Base-by-base conservation (phyloP, 37 sponge, comb jelly and placozoan species). In the Halisarca cf. caerulea region DNA sequence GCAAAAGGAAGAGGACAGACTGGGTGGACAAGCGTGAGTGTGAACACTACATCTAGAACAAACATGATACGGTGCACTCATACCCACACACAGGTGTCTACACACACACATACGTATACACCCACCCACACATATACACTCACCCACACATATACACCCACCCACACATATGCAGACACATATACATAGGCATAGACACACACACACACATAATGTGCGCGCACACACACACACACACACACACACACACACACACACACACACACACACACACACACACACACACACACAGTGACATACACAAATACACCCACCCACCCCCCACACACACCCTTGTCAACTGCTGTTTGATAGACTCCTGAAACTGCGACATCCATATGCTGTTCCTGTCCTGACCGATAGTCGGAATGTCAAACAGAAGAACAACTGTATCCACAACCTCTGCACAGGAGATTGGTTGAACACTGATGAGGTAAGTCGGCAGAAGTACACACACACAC, bases 271-370 rank as follows among this genome's bases (percentile, higher is more conserved):
- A 7, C 4, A 23, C 5, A 62, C 6, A 23, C 15, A 62, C 15
- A 15, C 64, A 62, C 64, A 62, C 64, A 47, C 6, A 47, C 6
- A 47, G 11, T 11, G 6, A 47, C 51, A 47, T 47, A 47, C 51
- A 47, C 11, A 47, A 47, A 47, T 47, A 47, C 11, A n/a, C n/a
- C 60, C 60, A 2, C 60, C 60, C 60, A 27, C 6, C 25, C 7
- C 3, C 60, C 7, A 3, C 60, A 2, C 7, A 3, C 60, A n/a
- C 25, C 60, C 60, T 27, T 59, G 25, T 68, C 69, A 68, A 34
- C 69, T 68, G 69, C 69, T 68, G 69, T 68, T 34, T n/a, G 34
- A 68, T 30, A 34, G 69, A 68, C 4, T 6, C 33, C 4, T 68
- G 4, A 68, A 68, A 68, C 7, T 34, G 69, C 2, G 30, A 17